These are phyloP conservation scores for Novumbra hubbsi DNA, from an alignment of 2,797 vertebrate genomes.

Conservation along the genomic window DNA sequence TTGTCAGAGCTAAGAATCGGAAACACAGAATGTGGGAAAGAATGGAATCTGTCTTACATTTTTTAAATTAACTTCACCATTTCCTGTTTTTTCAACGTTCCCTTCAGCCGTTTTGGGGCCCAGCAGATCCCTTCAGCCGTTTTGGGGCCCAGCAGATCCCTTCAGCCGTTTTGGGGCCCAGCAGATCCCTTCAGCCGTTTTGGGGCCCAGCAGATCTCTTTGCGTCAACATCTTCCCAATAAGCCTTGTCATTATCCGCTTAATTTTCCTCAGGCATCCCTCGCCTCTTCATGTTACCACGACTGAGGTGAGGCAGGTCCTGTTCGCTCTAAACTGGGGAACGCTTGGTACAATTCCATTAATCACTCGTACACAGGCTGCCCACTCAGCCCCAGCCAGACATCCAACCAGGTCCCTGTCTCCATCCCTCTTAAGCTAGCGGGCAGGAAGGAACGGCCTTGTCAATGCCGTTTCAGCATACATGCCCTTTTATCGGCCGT, in stretches of 20 bases:
- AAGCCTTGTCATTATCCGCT: constrained; percentile 5
- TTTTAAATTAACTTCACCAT: too few species aligned
- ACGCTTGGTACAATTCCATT: constrained; percentile 25
- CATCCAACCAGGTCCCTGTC: not conserved
- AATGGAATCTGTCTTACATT: not conserved
- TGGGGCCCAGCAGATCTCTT: not conserved
- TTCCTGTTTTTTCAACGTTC: not conserved
- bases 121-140: not conserved
- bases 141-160: not conserved
- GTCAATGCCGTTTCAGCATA: constrained; percentile 16
- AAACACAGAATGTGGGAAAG: not conserved
- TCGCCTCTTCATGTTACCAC: constrained; percentile 31
- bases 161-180: not conserved
- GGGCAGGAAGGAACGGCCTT: constrained; percentile 16
- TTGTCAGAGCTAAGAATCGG: not conserved
- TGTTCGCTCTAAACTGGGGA: constrained; percentile 24
- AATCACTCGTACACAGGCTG: constrained; percentile 23
- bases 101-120: not conserved
- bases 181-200: not conserved
- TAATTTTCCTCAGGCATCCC: constrained; percentile 39
- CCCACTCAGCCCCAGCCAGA: not conserved
- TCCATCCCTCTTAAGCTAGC: constrained; percentile 5
- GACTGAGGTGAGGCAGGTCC: constrained; percentile 23
- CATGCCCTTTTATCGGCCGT: not conserved
- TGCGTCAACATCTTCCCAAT: constrained; percentile 14